These are phyloP conservation scores for Xestoiulus laeticollis DNA, from an alignment of 2,888 invertebrate species.

Conservation along the genomic window DNA sequence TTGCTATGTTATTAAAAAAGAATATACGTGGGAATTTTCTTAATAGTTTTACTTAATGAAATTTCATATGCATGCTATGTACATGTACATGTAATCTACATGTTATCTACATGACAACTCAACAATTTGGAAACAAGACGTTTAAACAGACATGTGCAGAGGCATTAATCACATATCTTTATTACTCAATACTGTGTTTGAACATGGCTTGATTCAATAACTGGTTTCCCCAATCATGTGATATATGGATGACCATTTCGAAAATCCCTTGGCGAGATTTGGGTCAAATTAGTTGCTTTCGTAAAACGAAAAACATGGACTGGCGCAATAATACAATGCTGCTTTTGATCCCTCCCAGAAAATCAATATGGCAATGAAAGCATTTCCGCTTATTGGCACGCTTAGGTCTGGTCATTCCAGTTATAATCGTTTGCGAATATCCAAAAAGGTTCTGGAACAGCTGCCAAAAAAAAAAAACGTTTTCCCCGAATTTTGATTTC, in stretches of 20 bases:
- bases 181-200: too few relatives aligned
- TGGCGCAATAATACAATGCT: background rate
- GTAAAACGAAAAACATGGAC: background rate
- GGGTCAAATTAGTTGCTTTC: background rate
- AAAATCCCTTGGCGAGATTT: background rate
- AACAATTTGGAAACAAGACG: too few relatives aligned
- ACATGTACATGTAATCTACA: too few relatives aligned
- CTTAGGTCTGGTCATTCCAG: slow-evolving; percentile 5
- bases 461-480: background rate
- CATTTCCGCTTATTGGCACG: slow-evolving; percentile 37
- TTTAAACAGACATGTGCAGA: too few relatives aligned
- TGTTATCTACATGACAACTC: too few relatives aligned
- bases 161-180: too few relatives aligned
- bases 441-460: background rate
- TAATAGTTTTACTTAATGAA: too few relatives aligned
- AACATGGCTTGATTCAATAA: background rate
- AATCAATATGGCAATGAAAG: slow-evolving; percentile 23
- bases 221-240: background rate
- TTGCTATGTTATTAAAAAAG: too few relatives aligned
- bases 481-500: background rate
- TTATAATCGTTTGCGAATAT: background rate
- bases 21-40: too few relatives aligned
- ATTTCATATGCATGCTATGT: too few relatives aligned
- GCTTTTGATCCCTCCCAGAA: slow-evolving; percentile 3
- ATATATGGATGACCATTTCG: background rate